Conservation (phyloP, 2,888 invertebrate species). For the Hartigia nigra region DNA sequence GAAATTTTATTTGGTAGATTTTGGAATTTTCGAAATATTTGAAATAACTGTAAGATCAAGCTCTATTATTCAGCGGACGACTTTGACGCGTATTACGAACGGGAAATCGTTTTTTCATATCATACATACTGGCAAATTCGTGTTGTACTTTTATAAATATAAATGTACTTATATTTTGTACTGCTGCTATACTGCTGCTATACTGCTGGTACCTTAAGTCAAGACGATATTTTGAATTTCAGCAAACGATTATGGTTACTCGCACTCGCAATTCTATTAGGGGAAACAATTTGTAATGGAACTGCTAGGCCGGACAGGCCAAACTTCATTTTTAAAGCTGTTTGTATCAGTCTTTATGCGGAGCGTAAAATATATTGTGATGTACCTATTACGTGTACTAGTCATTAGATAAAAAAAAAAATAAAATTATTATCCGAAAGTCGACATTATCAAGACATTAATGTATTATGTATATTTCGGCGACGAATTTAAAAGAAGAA, state of each 20-base stretch:
- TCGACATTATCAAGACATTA: background rate
- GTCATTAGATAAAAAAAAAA: constrained; percentile 25
- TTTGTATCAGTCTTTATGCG: constrained; percentile 20
- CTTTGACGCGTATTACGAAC: background rate
- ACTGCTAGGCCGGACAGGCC: background rate
- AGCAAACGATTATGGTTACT: background rate
- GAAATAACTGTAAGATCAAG: background rate
- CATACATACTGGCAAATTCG: constrained; percentile 29
- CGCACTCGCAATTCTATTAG: background rate
- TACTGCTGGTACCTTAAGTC: constrained; percentile 19
- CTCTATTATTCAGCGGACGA: background rate
- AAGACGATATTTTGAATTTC: constrained; percentile 2
- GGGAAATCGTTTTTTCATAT: background rate
- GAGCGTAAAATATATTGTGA: constrained; percentile 38
- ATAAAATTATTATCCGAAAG: constrained; percentile 17
- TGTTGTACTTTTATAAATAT: constrained; percentile 55
- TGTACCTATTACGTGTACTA: constrained; percentile 49
- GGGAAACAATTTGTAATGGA: background rate
- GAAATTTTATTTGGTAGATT: background rate
- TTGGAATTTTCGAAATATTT: background rate
- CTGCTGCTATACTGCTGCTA: constrained; percentile 38
- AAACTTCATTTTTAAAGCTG: constrained; percentile 16
- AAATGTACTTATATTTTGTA: constrained; percentile 56
- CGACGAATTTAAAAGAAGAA: background rate
- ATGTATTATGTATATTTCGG: background rate